These are phyloP conservation scores for Eulithis testata DNA, from an alignment of 2,888 invertebrate genomes.

Conservation along the genomic window DNA sequence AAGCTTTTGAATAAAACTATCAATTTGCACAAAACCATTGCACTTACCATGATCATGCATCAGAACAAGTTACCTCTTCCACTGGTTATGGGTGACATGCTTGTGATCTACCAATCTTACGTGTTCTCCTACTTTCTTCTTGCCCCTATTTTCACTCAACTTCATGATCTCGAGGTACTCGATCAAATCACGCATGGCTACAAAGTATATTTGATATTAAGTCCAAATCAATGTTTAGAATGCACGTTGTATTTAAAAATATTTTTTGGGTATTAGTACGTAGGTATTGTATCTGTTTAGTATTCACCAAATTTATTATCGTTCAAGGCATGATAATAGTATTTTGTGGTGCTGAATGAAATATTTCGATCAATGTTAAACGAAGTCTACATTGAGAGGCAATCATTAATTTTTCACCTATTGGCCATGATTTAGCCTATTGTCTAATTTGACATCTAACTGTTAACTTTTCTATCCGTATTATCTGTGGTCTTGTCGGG, in stretches of 20 bases:
- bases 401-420: constrained; percentile 19
- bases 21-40: constrained; percentile 67
- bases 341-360: constrained; percentile 55
- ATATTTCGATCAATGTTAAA: constrained; percentile 45
- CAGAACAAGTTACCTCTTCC: constrained; percentile 62
- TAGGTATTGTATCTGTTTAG: constrained; percentile 66
- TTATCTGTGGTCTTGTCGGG: constrained; percentile 81
- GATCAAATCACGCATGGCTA: constrained; percentile 78
- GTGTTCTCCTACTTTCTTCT: constrained; percentile 66
- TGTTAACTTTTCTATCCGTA: constrained; percentile 61
- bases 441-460: constrained; percentile 38
- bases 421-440: constrained; percentile 26
- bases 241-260: constrained; percentile 79
- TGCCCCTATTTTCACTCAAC: constrained; percentile 59
- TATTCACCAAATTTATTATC: constrained; percentile 64
- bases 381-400: constrained; percentile 36
- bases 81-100: constrained; percentile 58
- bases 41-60: constrained; percentile 73
- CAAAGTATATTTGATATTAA: constrained; percentile 68
- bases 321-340: constrained; percentile 68
- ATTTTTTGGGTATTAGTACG: constrained; percentile 66
- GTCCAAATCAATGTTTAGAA: constrained; percentile 78
- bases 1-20: constrained; percentile 59
- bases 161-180: constrained; percentile 63
- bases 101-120: constrained; percentile 62